These are phyloP conservation scores for Ridgeia piscesae DNA, from an alignment of 1,140 invertebrate species.

Conservation along the genomic window DNA sequence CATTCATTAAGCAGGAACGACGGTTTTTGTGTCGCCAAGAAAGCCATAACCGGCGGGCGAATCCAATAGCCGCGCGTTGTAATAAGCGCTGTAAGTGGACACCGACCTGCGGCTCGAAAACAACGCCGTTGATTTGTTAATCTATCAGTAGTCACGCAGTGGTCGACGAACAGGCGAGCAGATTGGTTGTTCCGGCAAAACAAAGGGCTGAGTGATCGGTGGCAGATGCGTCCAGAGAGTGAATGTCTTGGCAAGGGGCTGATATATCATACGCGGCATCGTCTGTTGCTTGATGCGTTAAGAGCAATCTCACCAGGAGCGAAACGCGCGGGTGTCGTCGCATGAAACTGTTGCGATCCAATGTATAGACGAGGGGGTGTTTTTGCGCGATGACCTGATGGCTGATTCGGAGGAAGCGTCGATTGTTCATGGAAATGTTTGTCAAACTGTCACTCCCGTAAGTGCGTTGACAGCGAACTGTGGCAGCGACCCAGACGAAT, in stretches of 20 bases:
- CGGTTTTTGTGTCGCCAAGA: neutral
- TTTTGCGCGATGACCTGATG: neutral
- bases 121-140: constrained; percentile 1
- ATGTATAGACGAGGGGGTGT: neutral
- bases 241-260: neutral
- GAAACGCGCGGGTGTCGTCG: neutral
- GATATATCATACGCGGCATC: neutral
- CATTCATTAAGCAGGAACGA: neutral
- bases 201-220: neutral
- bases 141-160: neutral
- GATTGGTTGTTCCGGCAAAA: neutral
- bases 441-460: neutral
- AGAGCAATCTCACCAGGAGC: neutral
- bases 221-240: neutral
- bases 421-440: neutral
- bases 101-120: neutral
- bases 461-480: neutral
- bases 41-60: neutral
- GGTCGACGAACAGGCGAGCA: neutral
- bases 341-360: neutral
- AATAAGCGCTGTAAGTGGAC: neutral
- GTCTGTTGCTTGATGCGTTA: neutral
- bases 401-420: neutral
- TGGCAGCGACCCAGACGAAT: neutral
- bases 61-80: neutral